Evolutionary conservation across 2,797 vertebrate species (phyloP).

Genomic region (Aratinga solstitialis): DNA sequence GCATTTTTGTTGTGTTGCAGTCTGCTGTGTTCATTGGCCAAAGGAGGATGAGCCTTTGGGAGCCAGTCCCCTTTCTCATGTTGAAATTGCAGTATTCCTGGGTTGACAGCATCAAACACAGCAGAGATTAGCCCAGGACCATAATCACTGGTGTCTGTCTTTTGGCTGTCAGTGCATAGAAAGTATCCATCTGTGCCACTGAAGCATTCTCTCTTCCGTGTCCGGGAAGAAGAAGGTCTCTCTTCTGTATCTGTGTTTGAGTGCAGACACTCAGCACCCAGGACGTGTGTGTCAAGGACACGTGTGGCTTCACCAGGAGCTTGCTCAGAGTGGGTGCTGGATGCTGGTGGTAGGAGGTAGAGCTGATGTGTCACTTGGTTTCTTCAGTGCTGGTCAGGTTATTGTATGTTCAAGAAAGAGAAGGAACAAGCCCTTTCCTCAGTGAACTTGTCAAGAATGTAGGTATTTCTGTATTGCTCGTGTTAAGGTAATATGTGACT

Average conservation of each 20-base stretch:
- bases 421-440: not conserved
- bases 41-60: not conserved
- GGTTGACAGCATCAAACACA: not conserved
- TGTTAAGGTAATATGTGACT: fast-evolving
- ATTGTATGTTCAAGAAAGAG: no score
- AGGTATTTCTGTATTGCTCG: not conserved
- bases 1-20: not conserved
- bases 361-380: not conserved
- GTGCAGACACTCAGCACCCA: not conserved
- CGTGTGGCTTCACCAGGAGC: not conserved
- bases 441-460: not conserved
- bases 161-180: not conserved
- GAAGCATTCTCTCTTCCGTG: not conserved
- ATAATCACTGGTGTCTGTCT: not conserved
- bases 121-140: not conserved
- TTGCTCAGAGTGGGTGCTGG: no score
- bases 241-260: not conserved
- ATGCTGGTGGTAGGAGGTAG: not conserved
- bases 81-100: not conserved
- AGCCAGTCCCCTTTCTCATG: not conserved
- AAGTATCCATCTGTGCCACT: not conserved
- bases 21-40: not conserved
- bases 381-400: not conserved
- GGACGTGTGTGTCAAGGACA: not conserved
- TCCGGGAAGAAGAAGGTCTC: not conserved